A percentile compares a stretch with the other conserved stretches of the same genome.
These are phyloP conservation scores for Alexandromys oeconomus DNA, from an alignment of 2,797 vertebrate genomes.

Conservation along the genomic window DNA sequence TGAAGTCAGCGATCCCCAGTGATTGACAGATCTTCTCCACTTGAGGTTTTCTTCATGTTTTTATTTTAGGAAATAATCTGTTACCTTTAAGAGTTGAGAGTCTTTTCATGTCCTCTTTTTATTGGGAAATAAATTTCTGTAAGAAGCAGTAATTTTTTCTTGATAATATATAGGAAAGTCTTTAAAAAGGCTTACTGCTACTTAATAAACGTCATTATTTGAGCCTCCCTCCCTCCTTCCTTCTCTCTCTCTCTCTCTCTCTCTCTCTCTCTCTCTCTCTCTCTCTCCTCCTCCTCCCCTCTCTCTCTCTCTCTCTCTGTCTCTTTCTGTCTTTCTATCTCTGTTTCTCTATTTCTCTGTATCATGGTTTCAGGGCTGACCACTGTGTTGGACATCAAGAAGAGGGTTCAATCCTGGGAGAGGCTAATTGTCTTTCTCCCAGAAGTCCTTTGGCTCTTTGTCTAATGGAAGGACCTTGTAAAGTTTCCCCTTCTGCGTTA, in stretches of 20 bases:
- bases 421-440: neutral
- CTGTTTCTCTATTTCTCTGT: too few relatives aligned
- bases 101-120: neutral
- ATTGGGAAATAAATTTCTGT: neutral
- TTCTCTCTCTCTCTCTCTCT: rapidly evolving
- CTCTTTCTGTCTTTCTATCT: rapidly evolving
- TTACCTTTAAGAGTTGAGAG: slow-evolving; percentile 17
- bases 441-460: neutral
- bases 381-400: too few relatives aligned
- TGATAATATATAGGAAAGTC: neutral
- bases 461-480: neutral
- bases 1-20: neutral
- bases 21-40: neutral
- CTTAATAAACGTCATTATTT: neutral
- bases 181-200: neutral
- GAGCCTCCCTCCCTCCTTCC: neutral
- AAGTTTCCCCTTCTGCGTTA: neutral
- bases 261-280: too few relatives aligned
- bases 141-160: neutral
- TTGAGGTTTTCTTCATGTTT: neutral
- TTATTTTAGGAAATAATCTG: slow-evolving; percentile 32
- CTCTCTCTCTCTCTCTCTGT: too few relatives aligned
- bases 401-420: neutral
- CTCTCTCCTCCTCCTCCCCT: rapidly evolving
- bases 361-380: neutral